A percentile compares a stretch with the other conserved stretches of the same genome.
Conservation (phyloP, 1,140 invertebrate genomes). For the Pogonus chalceus region DNA sequence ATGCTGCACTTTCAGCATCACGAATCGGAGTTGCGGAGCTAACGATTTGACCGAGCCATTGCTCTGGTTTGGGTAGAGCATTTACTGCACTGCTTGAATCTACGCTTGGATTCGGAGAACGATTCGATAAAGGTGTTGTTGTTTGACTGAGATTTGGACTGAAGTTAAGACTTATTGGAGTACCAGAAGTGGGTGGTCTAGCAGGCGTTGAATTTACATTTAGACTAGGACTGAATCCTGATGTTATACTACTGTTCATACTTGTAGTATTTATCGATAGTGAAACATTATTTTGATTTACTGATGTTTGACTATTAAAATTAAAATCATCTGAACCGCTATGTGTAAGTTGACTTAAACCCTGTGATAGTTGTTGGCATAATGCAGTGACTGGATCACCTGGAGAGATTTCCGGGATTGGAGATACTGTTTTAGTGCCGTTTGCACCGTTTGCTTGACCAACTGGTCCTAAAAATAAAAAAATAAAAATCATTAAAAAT, state of each 20-base stretch:
- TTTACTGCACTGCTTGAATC: slow-evolving; percentile 25
- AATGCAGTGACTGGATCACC: slow-evolving; percentile 73
- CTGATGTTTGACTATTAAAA: slow-evolving; percentile 43
- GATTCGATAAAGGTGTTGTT: slow-evolving; percentile 20
- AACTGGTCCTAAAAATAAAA: too few species aligned
- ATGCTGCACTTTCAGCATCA: slow-evolving; percentile 30
- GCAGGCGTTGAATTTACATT: slow-evolving; percentile 37
- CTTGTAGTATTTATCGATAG: slow-evolving; percentile 22
- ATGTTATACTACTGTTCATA: slow-evolving; percentile 29
- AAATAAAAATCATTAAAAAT: too few species aligned
- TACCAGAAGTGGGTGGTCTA: slow-evolving; percentile 31
- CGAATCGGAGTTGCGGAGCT: slow-evolving; percentile 14
- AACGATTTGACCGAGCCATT: slow-evolving; percentile 57
- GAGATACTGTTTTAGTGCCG: slow-evolving; percentile 47
- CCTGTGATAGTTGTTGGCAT: slow-evolving; percentile 79
- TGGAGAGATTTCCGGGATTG: slow-evolving; percentile 72
- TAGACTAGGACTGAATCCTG: slow-evolving; percentile 33
- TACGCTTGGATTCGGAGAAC: slow-evolving; percentile 27
- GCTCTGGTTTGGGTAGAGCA: slow-evolving; percentile 58
- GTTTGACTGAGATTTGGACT: slow-evolving; percentile 32
- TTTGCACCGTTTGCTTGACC: not conserved
- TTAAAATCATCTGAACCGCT: slow-evolving; percentile 53
- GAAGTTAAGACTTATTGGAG: slow-evolving; percentile 35
- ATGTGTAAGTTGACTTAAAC: slow-evolving; percentile 65
- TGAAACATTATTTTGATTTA: slow-evolving; percentile 41